Evolutionary conservation across 35 echinoderm and acorn worm genomes (phyloP).

Genomic region (Stichopus chloronotus): DNA sequence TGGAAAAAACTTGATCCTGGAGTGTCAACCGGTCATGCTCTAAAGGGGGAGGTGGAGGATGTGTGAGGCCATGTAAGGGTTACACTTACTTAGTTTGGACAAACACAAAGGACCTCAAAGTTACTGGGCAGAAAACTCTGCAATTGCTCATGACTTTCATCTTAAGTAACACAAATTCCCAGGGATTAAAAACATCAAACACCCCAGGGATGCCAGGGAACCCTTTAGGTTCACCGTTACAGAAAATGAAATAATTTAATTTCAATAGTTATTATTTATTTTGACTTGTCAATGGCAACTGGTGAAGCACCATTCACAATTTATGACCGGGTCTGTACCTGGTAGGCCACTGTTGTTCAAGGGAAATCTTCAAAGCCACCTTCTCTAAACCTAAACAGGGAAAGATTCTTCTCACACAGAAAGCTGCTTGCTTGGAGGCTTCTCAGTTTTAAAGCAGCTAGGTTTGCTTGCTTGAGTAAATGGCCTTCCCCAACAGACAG

Average conservation of each 20-base stretch:
- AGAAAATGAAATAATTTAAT: neutral
- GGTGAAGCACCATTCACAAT: neutral
- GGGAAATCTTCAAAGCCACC: neutral
- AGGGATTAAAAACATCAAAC: neutral
- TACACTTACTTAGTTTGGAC: neutral
- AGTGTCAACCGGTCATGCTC: no score
- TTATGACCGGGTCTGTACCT: neutral
- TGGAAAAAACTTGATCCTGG: no score
- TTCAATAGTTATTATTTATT: constrained; percentile 12
- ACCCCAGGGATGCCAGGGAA: neutral
- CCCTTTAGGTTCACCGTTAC: neutral
- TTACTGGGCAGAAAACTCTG: neutral
- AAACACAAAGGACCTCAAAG: neutral
- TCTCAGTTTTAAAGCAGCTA: no score
- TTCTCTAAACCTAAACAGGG: neutral
- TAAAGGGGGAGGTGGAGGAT: neutral
- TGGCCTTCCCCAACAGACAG: no score
- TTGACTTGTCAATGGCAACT: neutral
- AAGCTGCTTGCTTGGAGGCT: no score
- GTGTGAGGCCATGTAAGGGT: neutral
- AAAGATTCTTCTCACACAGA: neutral
- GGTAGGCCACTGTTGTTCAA: neutral
- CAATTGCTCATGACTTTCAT: neutral
- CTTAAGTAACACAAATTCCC: neutral
- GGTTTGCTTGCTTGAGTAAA: no score